Conservation (phyloP, 2,888 invertebrate species). For the Mystacides longicornis region DNA sequence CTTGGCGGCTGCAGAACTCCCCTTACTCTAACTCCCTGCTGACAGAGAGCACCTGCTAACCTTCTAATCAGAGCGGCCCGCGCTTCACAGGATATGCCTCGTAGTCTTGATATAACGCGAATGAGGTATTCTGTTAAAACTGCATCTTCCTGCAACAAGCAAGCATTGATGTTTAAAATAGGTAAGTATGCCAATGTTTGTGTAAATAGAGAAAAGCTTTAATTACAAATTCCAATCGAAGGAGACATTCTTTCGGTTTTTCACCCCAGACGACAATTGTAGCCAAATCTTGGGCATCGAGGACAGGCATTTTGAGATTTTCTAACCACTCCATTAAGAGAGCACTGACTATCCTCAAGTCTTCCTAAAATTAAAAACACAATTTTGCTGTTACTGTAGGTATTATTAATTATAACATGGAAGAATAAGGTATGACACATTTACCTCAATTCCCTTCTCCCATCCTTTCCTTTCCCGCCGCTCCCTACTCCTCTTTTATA, state of each 20-base stretch:
- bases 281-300: slow-evolving; percentile 60
- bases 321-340: slow-evolving; percentile 74
- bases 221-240: slow-evolving; percentile 48
- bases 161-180: neutral
- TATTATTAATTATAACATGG: too few species aligned
- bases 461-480: too few species aligned
- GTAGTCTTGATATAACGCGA: slow-evolving; percentile 59
- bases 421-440: too few species aligned
- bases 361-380: slow-evolving; percentile 33
- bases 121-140: slow-evolving; percentile 66
- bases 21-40: slow-evolving; percentile 51
- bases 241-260: slow-evolving; percentile 54
- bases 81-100: slow-evolving; percentile 52
- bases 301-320: slow-evolving; percentile 58
- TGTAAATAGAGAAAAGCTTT: neutral
- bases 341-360: slow-evolving; percentile 52
- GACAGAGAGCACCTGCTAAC: slow-evolving; percentile 58
- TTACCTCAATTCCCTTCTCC: too few species aligned
- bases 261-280: slow-evolving; percentile 56
- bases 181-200: neutral
- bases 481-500: too few species aligned
- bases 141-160: slow-evolving; percentile 50
- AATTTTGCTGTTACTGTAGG: neutral
- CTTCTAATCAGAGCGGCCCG: slow-evolving; percentile 56
- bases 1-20: slow-evolving; percentile 41